A percentile compares a stretch with the other conserved stretches of the same genome.
Conservation (phyloP, 2,888 invertebrate genomes). For the Mesochorus sp. region DNA sequence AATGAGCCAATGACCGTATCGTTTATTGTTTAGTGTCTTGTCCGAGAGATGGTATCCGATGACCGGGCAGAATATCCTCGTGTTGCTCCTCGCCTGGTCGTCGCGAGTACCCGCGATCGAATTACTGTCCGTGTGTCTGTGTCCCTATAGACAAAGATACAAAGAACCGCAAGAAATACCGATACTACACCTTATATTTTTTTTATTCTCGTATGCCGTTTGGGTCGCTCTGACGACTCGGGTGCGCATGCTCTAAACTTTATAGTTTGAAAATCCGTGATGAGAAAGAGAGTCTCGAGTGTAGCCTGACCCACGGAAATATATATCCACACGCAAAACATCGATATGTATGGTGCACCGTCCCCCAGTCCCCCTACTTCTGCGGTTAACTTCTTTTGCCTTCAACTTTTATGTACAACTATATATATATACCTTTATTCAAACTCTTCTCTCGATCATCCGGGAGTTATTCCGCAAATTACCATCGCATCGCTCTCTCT, state of each 20-base stretch:
- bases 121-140: conserved; percentile 69
- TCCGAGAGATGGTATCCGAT: conserved; percentile 25
- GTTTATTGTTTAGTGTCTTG: conserved; percentile 18
- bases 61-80: conserved; percentile 37
- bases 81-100: conserved; percentile 56
- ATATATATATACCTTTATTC: not conserved
- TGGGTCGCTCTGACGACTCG: conserved; percentile 70
- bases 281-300: conserved; percentile 45
- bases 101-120: conserved; percentile 76
- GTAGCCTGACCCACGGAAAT: conserved; percentile 50
- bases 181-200: conserved; percentile 72
- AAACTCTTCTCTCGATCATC: conserved; percentile 25
- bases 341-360: conserved; percentile 64
- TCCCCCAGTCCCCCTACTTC: conserved; percentile 51
- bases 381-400: conserved; percentile 70
- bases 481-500: not conserved
- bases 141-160: conserved; percentile 64
- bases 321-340: conserved; percentile 69
- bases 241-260: not conserved
- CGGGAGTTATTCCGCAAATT: conserved; percentile 45
- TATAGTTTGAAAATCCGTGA: not conserved
- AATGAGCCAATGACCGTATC: conserved; percentile 10
- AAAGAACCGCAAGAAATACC: conserved; percentile 80
- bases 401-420: conserved; percentile 12
- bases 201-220: conserved; percentile 66